Conservation (phyloP, 2,888 invertebrate species). For the Athalia cordata region DNA sequence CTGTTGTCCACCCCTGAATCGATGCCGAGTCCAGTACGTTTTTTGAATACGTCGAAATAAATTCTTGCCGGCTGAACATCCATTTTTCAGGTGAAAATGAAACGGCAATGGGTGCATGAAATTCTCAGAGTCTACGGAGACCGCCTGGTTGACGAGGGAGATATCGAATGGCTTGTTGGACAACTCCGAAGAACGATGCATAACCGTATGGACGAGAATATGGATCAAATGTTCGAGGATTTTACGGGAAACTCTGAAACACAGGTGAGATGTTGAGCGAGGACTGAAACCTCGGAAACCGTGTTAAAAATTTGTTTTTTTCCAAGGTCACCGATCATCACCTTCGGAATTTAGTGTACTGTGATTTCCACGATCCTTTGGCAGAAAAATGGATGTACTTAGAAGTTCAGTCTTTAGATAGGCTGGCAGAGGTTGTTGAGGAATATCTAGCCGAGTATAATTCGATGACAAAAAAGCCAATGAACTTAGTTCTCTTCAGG, state of each 20-base stretch:
- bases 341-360: constrained; percentile 91
- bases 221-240: constrained; percentile 83
- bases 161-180: constrained; percentile 87
- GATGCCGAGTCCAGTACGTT: constrained; percentile 80
- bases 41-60: constrained; percentile 7
- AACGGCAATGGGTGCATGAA: constrained; percentile 96
- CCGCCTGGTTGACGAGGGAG: constrained; percentile 88
- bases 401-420: constrained; percentile 89
- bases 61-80: background rate
- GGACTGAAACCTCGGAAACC: constrained; percentile 60
- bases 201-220: constrained; percentile 79
- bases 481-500: constrained; percentile 94
- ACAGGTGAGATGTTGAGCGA: constrained; percentile 40
- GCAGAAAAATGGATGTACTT: constrained; percentile 86
- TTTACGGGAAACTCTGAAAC: constrained; percentile 74
- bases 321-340: constrained; percentile 86
- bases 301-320: constrained; percentile 52
- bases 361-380: constrained; percentile 96
- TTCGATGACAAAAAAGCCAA: constrained; percentile 96
- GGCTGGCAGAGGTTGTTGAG: constrained; percentile 86
- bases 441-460: constrained; percentile 93
- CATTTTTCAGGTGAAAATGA: constrained; percentile 83
- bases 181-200: constrained; percentile 80
- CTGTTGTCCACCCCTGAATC: constrained; percentile 92
- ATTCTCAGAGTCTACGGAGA: constrained; percentile 94